Evolutionary conservation across 2,797 vertebrate genomes (phyloP).

Genomic region (Buceros bicornis): DNA sequence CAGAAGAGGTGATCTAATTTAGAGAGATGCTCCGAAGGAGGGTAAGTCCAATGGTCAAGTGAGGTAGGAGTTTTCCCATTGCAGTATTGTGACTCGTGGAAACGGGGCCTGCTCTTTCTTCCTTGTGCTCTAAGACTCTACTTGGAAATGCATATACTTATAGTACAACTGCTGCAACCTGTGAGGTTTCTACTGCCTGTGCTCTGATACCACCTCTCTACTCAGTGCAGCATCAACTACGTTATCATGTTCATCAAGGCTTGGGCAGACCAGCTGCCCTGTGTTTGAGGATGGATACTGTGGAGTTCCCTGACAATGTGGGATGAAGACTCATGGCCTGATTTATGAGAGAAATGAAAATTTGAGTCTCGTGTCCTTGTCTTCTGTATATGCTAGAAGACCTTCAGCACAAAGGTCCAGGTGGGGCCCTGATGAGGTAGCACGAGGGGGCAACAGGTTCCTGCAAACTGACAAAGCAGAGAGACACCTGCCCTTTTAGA

Average conservation of each 20-base stretch:
- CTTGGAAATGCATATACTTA: background rate
- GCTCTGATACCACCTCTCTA: background rate
- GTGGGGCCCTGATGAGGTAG: background rate
- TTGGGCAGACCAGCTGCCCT: background rate
- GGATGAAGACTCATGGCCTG: background rate
- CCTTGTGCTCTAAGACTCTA: background rate
- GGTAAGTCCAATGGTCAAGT: background rate
- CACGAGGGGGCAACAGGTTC: background rate
- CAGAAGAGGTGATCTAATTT: background rate
- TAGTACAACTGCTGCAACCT: background rate
- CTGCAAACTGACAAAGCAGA: background rate
- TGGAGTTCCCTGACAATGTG: background rate
- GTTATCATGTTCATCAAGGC: background rate
- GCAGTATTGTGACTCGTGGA: background rate
- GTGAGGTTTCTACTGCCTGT: background rate
- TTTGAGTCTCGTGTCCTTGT: background rate
- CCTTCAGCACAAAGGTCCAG: background rate
- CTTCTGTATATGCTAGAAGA: background rate
- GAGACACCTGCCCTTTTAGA: background rate
- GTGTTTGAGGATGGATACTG: background rate
- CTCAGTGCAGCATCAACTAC: background rate
- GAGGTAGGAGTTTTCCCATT: background rate
- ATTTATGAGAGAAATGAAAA: background rate
- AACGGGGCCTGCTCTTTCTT: background rate
- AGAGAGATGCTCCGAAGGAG: background rate